These are phyloP conservation scores for Arremon brunneinucha DNA, from an alignment of 2,797 vertebrate species.

Conservation along the genomic window DNA sequence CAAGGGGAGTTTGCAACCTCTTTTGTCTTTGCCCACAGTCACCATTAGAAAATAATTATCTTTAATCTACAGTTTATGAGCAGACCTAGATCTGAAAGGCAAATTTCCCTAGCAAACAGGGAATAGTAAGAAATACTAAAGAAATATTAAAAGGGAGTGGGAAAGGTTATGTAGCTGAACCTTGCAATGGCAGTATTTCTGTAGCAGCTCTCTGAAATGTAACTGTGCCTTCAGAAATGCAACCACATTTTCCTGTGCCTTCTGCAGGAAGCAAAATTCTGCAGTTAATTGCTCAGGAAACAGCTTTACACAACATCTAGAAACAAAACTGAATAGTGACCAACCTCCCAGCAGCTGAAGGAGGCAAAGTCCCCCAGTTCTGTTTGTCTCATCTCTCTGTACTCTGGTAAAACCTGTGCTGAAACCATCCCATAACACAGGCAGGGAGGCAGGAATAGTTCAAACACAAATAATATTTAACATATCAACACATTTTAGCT, in stretches of 20 bases:
- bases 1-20: background rate
- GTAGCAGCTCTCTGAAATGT: background rate
- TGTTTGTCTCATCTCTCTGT: background rate
- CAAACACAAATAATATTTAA: background rate
- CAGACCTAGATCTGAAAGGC: background rate
- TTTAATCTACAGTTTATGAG: background rate
- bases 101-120: accelerated
- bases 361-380: background rate
- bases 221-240: background rate
- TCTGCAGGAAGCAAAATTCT: background rate
- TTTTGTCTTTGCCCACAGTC: background rate
- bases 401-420: background rate
- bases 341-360: background rate
- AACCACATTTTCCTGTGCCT: background rate
- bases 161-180: accelerated
- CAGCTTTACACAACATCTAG: background rate
- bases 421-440: accelerated
- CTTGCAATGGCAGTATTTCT: background rate
- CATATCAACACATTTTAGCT: background rate
- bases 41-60: background rate
- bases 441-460: background rate
- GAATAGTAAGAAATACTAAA: background rate
- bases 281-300: background rate
- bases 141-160: background rate
- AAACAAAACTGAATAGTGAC: background rate